Base-by-base conservation (phyloP, 2,888 invertebrate genomes). In the Drosophila recens region DNA sequence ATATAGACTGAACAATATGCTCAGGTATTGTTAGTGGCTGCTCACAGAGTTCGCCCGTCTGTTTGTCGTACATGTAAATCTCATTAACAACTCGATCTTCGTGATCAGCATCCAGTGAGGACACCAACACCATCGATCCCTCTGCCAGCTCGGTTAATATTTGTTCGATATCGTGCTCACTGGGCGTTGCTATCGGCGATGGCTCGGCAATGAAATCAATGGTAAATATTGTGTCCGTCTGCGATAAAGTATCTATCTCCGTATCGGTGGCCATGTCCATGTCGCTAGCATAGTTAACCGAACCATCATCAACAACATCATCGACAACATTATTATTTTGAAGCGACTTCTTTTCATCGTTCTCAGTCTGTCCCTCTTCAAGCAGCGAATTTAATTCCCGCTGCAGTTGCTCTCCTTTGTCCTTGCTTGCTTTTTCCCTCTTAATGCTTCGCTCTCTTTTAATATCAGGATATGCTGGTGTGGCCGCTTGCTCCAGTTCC, bases 1-100 rank as follows among this genome's bases (percentile, higher is more conserved):
- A 84, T 74, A 93, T 92, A 57, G 91, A 90, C 66, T 92, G 90
- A 61, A 93, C 90, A 75, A 93, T 90, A 67, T 91, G 90, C 52
- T 91, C 90, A 36, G 93, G 92, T 77, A 93, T 90, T 67, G 91
- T 89, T 46, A 93, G 67, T 8, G 93, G 93, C 43, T 90, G 83
- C n/a, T 92, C 92, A 61, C 90, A 90, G 15, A 93, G 59, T 17
- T 91, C 87, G 0, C 91, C 91, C 8, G 92, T 92, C 53, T 85
- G 75, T 62, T 90, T 91, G 63, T 91, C 89, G 61, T 91, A 80
- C 72, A 91, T 90, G 67, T 91, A 93, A 63, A 93, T 91, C 79
- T 93, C 92, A 79, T 93, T 90, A 23, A 91, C 68, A 34, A 89
- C 84, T 54, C 85, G 87, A 79, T 91, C 88, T 6, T 89, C 78